A percentile compares a stretch with the other conserved stretches of the same genome.
Evolutionary conservation across 2,797 vertebrate species (phyloP).

Genomic region (Darevskia nairensis): DNA sequence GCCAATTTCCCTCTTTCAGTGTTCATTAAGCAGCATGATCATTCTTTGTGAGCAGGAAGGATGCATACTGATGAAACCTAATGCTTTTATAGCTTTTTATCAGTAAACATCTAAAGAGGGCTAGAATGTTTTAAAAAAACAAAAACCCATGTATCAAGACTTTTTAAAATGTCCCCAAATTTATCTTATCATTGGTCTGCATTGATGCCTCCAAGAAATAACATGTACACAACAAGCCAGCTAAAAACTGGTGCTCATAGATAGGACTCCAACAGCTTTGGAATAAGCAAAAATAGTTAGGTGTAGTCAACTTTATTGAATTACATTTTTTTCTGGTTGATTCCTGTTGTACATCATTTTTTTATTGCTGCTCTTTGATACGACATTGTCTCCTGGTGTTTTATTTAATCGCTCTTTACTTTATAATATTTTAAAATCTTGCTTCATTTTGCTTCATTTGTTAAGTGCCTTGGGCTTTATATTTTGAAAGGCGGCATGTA

Average conservation of each 20-base stretch:
- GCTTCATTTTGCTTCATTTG: not conserved
- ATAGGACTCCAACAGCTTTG: not conserved
- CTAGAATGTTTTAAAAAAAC: not conserved
- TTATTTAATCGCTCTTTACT: not conserved
- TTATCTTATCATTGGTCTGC: not conserved
- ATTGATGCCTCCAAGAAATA: not conserved
- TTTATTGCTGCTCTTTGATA: not conserved
- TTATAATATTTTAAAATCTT: not conserved
- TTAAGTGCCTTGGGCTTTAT: conserved; percentile 1
- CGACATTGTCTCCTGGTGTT: not conserved
- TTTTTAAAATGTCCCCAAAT: not conserved
- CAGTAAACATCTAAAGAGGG: not conserved
- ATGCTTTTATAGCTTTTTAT: not conserved
- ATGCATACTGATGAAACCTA: not conserved
- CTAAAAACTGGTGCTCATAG: not conserved
- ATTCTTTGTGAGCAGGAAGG: conserved; percentile 16
- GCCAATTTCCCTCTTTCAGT: not conserved
- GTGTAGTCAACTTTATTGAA: not conserved
- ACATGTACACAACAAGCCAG: not conserved
- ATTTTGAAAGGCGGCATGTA: not conserved
- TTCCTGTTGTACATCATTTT: not conserved
- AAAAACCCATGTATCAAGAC: not conserved
- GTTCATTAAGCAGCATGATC: conserved; percentile 15
- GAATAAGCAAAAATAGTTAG: not conserved
- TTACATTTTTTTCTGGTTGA: not conserved